phyloP scores from a whole-genome alignment of 2,797 vertebrate species.

The Australoheros facetus region DNA sequence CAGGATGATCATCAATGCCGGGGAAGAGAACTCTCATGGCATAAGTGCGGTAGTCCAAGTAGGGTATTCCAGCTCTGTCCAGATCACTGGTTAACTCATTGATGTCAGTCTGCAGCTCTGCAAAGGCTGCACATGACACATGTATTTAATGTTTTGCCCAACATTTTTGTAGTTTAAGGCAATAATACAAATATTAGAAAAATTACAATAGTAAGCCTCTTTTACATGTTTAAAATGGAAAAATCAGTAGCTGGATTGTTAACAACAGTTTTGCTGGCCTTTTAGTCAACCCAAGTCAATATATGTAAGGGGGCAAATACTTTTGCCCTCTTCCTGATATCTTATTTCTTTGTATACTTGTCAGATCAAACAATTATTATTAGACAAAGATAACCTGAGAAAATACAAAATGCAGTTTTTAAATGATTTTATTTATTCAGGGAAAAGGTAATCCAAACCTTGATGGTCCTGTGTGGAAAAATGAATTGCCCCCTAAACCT shows the following conservation, averaged over 20 bases:
- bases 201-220: not conserved
- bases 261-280: not conserved
- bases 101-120: conserved; percentile 97
- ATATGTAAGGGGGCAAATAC: not conserved
- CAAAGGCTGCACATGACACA: conserved; percentile 83
- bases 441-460: no score
- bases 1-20: conserved; percentile 95
- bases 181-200: not conserved
- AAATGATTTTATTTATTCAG: not conserved
- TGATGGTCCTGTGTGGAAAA: no score
- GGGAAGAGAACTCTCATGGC: conserved; percentile 97
- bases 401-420: not conserved
- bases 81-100: conserved; percentile 96
- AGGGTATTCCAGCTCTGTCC: conserved; percentile 93
- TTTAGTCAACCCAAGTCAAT: not conserved
- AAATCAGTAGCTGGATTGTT: not conserved
- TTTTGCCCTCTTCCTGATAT: not conserved
- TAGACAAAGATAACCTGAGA: not conserved
- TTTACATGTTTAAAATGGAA: not conserved
- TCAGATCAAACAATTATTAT: not conserved
- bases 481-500: no score
- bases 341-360: not conserved
- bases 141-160: not conserved
- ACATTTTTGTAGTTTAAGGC: not conserved
- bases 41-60: conserved; percentile 93